Evolutionary conservation across 2,888 invertebrate genomes (phyloP).

Genomic region (Macrophya annulata): DNA sequence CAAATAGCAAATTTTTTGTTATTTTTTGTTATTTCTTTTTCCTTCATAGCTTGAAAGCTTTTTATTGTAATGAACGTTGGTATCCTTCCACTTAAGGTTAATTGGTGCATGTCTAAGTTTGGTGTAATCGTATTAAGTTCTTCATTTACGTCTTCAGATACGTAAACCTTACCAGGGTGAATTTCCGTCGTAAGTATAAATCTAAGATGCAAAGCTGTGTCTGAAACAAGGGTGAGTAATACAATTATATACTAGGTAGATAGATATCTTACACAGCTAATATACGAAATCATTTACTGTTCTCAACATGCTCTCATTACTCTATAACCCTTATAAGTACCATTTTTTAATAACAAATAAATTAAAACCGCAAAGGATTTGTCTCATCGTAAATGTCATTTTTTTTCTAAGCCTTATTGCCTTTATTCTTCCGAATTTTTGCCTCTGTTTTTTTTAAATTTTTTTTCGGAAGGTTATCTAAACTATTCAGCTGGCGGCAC

Average conservation of each 20-base stretch:
- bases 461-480: constrained; percentile 23
- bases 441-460: not conserved
- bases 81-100: constrained; percentile 1
- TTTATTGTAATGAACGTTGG: not conserved
- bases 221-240: not conserved
- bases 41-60: not conserved
- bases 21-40: not conserved
- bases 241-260: constrained; percentile 14
- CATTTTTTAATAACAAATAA: constrained; percentile 5
- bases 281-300: not conserved
- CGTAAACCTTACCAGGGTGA: constrained; percentile 13
- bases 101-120: constrained; percentile 35
- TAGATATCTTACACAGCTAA: not conserved
- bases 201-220: constrained; percentile 37
- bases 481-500: constrained; percentile 24
- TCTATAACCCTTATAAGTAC: not conserved
- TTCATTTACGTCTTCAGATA: constrained; percentile 33
- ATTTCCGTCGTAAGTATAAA: constrained; percentile 33
- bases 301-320: not conserved
- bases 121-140: constrained; percentile 44
- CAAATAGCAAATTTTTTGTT: not conserved
- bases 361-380: not conserved
- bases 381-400: not conserved
- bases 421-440: not conserved
- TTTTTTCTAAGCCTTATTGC: not conserved